Percentiles rank a stretch among this genome's conserved stretches.
These are phyloP conservation scores for Scomber colias DNA, from an alignment of 2,113 vertebrate species.

Conservation along the genomic window DNA sequence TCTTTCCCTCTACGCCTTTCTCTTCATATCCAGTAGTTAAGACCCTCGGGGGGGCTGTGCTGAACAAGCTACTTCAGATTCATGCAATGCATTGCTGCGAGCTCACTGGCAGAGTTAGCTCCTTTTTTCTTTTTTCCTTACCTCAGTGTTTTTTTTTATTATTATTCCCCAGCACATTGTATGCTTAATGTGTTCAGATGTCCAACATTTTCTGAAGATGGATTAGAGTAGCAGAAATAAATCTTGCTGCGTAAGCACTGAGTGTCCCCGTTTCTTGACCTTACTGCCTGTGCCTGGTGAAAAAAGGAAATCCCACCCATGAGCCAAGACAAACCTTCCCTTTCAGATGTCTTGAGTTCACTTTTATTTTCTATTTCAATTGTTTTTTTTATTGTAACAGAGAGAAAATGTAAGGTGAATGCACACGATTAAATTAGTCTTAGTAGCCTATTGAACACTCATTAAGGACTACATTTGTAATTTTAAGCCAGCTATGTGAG, in stretches of 20 bases:
- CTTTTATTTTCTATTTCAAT: background rate
- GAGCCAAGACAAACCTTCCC: background rate
- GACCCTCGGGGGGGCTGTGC: background rate
- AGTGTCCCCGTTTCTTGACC: background rate
- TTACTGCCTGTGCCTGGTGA: background rate
- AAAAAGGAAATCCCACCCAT: constrained; percentile 30
- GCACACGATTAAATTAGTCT: background rate
- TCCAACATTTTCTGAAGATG: constrained; percentile 11
- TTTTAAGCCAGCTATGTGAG: too few relatives aligned
- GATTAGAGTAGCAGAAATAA: constrained; percentile 19
- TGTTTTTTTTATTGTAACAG: background rate
- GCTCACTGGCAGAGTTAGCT: constrained; percentile 10
- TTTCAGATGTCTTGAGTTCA: background rate
- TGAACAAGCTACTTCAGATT: constrained; percentile 21
- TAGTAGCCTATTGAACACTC: background rate
- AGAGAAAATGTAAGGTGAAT: background rate
- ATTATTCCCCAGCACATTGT: constrained; percentile 1
- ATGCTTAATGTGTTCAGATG: constrained; percentile 29
- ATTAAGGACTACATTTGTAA: background rate
- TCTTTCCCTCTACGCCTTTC: background rate
- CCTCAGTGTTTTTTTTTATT: constrained; percentile 5
- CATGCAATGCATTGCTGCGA: constrained; percentile 16
- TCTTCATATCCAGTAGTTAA: background rate
- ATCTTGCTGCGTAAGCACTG: background rate
- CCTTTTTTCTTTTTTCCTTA: background rate